These are phyloP conservation scores for Mythimna vitellina DNA, from an alignment of 2,888 invertebrate genomes.

Conservation along the genomic window DNA sequence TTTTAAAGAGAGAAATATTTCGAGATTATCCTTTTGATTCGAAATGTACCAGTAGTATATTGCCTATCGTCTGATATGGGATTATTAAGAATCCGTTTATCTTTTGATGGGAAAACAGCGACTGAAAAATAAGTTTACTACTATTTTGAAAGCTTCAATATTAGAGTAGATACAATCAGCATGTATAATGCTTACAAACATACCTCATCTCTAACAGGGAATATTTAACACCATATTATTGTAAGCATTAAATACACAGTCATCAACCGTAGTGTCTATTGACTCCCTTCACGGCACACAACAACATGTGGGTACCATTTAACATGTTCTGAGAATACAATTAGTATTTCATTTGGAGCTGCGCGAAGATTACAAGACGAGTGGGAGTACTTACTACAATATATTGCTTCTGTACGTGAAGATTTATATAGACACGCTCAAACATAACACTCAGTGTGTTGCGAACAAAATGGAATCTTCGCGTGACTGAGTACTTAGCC, in stretches of 20 bases:
- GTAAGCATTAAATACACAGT: constrained; percentile 56
- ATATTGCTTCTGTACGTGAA: constrained; percentile 68
- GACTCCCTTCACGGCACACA: constrained; percentile 59
- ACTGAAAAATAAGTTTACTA: background rate
- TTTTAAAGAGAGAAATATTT: background rate
- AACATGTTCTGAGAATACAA: constrained; percentile 73
- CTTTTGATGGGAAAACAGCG: background rate
- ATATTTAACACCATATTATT: constrained; percentile 28
- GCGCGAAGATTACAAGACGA: constrained; percentile 72
- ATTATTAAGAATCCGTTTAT: background rate
- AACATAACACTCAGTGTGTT: constrained; percentile 54
- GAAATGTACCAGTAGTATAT: background rate
- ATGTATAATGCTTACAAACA: background rate
- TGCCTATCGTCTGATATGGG: no score
- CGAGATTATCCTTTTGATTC: background rate
- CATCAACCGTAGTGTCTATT: constrained; percentile 69
- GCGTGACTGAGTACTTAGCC: constrained; percentile 58
- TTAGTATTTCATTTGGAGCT: constrained; percentile 77
- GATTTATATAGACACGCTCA: constrained; percentile 67
- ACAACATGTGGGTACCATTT: constrained; percentile 63
- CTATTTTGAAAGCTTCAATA: background rate
- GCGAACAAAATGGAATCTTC: constrained; percentile 65
- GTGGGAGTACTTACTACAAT: constrained; percentile 69
- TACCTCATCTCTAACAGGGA: constrained; percentile 17
- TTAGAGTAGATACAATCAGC: background rate